Conservation (phyloP, 2,888 invertebrate genomes). For the Carpatolechia fugitivella region DNA sequence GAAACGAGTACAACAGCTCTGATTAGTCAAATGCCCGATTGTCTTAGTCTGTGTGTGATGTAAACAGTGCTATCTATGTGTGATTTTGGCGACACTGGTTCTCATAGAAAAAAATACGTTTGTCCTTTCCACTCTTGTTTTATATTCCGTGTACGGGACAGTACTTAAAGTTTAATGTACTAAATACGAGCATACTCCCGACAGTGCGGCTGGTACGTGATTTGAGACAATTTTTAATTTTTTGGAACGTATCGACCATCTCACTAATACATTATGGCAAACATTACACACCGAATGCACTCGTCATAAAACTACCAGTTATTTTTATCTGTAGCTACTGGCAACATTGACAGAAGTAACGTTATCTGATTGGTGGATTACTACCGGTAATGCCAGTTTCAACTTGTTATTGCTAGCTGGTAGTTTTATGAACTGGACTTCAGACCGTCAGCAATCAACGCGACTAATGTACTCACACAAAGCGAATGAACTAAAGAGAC, state of each 20-base stretch:
- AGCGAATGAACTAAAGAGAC: not conserved
- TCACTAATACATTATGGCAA: slow-evolving; percentile 75
- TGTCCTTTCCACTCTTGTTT: too few relatives aligned
- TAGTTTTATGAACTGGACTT: not conserved
- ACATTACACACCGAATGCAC: slow-evolving; percentile 51
- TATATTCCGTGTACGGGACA: too few relatives aligned
- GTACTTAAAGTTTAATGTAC: slow-evolving; percentile 36
- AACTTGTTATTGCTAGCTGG: not conserved
- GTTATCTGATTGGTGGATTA: not conserved
- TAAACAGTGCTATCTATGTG: too few relatives aligned
- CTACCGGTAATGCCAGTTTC: not conserved
- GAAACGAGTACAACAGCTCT: too few relatives aligned
- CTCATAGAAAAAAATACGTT: too few relatives aligned
- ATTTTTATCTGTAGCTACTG: not conserved
- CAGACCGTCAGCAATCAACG: slow-evolving; percentile 34
- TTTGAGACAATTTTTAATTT: slow-evolving; percentile 50
- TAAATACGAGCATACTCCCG: slow-evolving; percentile 42
- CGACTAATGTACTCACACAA: slow-evolving; percentile 31
- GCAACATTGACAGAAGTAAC: not conserved
- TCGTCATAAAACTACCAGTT: slow-evolving; percentile 24
- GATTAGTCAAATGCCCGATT: too few relatives aligned
- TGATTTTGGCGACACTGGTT: too few relatives aligned
- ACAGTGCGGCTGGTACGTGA: slow-evolving; percentile 42
- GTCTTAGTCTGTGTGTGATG: too few relatives aligned
- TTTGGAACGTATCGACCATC: slow-evolving; percentile 67